Evolutionary conservation across 2,113 vertebrate genomes (phyloP).

Genomic region (Cairina moschata): DNA sequence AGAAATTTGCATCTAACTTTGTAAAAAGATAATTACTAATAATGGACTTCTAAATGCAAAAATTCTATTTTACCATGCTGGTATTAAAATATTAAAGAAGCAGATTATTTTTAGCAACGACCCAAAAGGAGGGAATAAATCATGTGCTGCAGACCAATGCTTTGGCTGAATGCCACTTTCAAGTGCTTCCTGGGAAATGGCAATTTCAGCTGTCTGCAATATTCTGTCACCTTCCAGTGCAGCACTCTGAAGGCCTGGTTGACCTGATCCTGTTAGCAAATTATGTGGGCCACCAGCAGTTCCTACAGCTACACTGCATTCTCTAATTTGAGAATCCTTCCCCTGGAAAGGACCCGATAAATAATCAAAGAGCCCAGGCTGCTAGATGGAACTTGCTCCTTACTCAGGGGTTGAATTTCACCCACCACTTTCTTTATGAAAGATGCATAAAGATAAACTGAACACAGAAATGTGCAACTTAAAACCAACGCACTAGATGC

Average conservation of each 20-base stretch:
- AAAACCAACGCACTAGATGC: background rate
- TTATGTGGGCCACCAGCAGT: background rate
- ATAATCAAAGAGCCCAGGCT: background rate
- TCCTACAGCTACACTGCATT: background rate
- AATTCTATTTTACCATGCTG: background rate
- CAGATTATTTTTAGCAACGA: constrained; percentile 5
- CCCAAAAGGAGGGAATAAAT: background rate
- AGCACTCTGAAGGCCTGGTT: background rate
- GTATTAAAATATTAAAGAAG: constrained; percentile 22
- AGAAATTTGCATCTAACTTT: background rate
- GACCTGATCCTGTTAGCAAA: background rate
- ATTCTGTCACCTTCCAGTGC: background rate
- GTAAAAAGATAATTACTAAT: background rate
- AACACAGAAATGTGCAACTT: background rate
- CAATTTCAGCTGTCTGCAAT: background rate
- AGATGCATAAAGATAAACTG: background rate
- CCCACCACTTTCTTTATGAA: background rate
- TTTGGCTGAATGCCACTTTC: background rate
- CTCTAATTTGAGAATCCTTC: background rate
- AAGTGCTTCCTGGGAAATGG: background rate
- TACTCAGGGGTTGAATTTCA: background rate
- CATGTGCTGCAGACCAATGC: background rate
- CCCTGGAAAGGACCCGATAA: background rate
- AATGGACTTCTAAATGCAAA: background rate
- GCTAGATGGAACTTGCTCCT: background rate